Evolutionary conservation across 1,140 invertebrate species (phyloP).

Genomic region (Vollenhovia emeryi): DNA sequence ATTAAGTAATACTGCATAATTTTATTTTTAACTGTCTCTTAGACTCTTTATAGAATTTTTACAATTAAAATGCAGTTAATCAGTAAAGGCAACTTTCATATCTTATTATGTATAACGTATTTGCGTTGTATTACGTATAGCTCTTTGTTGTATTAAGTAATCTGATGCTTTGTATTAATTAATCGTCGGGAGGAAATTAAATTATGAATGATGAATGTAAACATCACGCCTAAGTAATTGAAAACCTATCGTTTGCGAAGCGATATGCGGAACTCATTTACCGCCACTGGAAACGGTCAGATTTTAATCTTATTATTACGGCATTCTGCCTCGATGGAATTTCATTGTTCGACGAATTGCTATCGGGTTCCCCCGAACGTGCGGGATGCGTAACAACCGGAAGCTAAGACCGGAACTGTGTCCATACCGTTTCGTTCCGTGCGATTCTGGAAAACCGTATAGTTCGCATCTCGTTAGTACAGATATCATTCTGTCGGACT

Average conservation of each 20-base stretch:
- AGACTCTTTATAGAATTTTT: not conserved
- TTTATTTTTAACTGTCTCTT: not conserved
- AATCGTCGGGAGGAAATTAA: conserved; percentile 36
- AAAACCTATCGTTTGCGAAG: conserved; percentile 19
- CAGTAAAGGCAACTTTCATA: conserved; percentile 5
- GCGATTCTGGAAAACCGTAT: conserved; percentile 74
- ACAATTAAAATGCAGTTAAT: not conserved
- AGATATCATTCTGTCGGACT: conserved; percentile 6
- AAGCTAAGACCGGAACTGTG: conserved; percentile 80
- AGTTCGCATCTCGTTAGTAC: conserved; percentile 74
- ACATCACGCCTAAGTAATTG: conserved; percentile 2
- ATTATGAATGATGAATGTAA: conserved; percentile 17
- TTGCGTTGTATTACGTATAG: not conserved
- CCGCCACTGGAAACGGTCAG: conserved; percentile 14
- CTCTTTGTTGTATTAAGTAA: not conserved
- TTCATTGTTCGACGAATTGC: conserved; percentile 50
- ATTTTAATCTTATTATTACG: conserved; percentile 53
- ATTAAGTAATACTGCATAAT: conserved; percentile 18
- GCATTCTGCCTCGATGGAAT: conserved; percentile 57
- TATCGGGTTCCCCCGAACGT: conserved; percentile 60
- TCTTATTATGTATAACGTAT: conserved; percentile 30
- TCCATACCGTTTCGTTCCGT: conserved; percentile 69
- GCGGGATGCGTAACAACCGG: conserved; percentile 77
- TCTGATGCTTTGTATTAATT: conserved; percentile 24
- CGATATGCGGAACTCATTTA: conserved; percentile 41